These are phyloP conservation scores for Acridotheres tristis DNA, from an alignment of 2,797 vertebrate genomes.

Conservation along the genomic window DNA sequence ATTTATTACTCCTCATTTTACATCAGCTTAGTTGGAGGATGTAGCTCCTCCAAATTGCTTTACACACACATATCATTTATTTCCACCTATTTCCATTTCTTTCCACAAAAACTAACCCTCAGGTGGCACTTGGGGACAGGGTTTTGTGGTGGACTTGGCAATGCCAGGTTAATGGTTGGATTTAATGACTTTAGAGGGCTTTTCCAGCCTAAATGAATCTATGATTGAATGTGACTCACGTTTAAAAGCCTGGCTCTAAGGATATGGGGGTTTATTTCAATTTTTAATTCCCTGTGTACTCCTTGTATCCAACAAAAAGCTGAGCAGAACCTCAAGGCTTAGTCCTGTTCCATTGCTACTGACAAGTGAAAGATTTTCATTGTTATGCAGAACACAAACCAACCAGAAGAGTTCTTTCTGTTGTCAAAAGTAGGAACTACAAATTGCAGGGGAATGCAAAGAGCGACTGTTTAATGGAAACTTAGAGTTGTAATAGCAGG, in stretches of 20 bases:
- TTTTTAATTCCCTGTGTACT: background rate
- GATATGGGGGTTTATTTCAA: background rate
- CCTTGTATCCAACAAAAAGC: background rate
- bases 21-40: background rate
- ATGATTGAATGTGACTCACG: background rate
- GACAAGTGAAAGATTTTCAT: background rate
- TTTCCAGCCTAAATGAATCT: background rate
- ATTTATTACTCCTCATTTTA: background rate
- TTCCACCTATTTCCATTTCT: background rate
- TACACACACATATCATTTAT: background rate
- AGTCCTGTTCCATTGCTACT: background rate
- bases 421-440: background rate
- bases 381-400: background rate
- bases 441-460: background rate
- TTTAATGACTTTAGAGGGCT: background rate
- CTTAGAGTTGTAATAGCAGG: background rate
- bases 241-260: background rate
- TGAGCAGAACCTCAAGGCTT: background rate
- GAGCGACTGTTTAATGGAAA: background rate
- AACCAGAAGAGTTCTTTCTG: background rate
- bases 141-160: background rate
- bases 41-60: background rate
- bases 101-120: background rate
- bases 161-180: background rate
- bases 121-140: background rate